Conservation (phyloP, 2,113 vertebrate genomes). For the Pagrus major region DNA sequence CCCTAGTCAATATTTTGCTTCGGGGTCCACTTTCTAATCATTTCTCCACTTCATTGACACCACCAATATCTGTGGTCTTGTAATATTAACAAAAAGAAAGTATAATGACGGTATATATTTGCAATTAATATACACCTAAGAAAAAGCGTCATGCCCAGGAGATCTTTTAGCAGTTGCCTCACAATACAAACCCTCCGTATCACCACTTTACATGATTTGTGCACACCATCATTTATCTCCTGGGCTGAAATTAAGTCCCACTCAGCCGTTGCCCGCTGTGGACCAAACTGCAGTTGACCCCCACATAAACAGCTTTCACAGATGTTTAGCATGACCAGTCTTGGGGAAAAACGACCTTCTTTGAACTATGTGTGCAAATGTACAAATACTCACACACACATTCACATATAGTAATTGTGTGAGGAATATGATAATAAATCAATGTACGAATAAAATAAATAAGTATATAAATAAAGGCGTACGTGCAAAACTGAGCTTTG, state of each 20-base stretch:
- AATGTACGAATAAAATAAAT: slow-evolving; percentile 9
- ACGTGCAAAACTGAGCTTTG: neutral
- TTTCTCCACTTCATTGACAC: neutral
- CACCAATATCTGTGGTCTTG: neutral
- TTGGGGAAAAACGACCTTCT: neutral
- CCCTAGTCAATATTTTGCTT: neutral
- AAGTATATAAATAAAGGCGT: neutral
- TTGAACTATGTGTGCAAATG: slow-evolving; percentile 8
- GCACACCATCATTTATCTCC: slow-evolving; percentile 11
- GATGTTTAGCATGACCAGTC: slow-evolving; percentile 25
- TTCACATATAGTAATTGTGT: neutral
- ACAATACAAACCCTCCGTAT: neutral
- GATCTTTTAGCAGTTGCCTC: neutral
- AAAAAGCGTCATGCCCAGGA: neutral
- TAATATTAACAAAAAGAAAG: neutral
- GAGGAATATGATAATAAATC: neutral
- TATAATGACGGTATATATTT: neutral
- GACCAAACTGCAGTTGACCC: slow-evolving; percentile 19
- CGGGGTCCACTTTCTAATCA: neutral
- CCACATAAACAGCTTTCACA: slow-evolving; percentile 35
- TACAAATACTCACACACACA: neutral
- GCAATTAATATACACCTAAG: neutral
- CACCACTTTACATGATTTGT: neutral
- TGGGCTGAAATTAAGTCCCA: slow-evolving; percentile 15
- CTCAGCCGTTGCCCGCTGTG: slow-evolving; percentile 16